These are phyloP conservation scores for Saccostrea echinata DNA, from an alignment of 1,140 invertebrate species.

Conservation along the genomic window DNA sequence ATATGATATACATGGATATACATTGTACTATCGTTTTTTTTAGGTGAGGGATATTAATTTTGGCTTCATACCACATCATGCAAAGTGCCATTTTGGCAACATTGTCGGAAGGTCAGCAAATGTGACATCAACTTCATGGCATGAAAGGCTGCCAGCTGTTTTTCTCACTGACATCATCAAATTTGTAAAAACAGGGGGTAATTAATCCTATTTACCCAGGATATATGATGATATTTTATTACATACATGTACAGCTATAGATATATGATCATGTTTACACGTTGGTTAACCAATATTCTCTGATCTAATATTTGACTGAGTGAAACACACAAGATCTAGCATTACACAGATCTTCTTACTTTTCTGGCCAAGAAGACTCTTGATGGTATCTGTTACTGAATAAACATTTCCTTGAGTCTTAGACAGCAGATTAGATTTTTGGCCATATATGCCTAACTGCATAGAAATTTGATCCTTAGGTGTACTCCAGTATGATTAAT, in stretches of 20 bases:
- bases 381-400: constrained; percentile 14
- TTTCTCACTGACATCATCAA: background rate
- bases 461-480: background rate
- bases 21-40: background rate
- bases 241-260: background rate
- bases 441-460: background rate
- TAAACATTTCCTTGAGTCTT: background rate
- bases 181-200: background rate
- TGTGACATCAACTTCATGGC: background rate
- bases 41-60: background rate
- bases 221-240: background rate
- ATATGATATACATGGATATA: background rate
- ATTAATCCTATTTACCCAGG: background rate
- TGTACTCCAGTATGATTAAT: background rate
- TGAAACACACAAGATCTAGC: background rate
- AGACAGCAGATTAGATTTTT: background rate
- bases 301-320: background rate
- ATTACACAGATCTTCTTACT: background rate
- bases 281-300: constrained; percentile 32
- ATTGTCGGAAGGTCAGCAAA: constrained; percentile 17
- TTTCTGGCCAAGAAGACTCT: background rate
- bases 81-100: constrained; percentile 4
- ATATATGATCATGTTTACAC: background rate
- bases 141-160: constrained; percentile 2
- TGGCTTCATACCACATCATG: background rate